A percentile compares a stretch with the other conserved stretches of the same genome.
phyloP scores from a whole-genome alignment of 2,797 vertebrate species.

The Sebastes variabilis region DNA sequence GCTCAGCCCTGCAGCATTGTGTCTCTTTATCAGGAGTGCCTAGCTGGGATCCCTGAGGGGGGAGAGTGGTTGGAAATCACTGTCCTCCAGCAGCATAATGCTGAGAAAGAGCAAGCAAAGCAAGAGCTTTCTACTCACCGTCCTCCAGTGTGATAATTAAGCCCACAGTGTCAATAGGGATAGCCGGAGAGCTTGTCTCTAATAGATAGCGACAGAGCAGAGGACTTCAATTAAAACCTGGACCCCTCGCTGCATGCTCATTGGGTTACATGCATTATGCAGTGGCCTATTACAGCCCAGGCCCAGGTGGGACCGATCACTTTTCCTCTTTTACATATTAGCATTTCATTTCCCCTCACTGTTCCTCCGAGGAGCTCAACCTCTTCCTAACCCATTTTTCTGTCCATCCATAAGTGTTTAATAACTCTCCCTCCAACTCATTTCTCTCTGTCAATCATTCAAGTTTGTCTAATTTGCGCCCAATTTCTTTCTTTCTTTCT shows the following conservation, averaged over 20 bases:
- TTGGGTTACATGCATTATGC: conserved; percentile 71
- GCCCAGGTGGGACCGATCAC: conserved; percentile 62
- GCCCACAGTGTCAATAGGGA: conserved; percentile 42
- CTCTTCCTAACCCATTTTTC: conserved; percentile 21
- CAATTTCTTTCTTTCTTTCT: not conserved
- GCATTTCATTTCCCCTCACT: conserved; percentile 57
- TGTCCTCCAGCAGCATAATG: conserved; percentile 15
- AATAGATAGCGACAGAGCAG: conserved; percentile 79
- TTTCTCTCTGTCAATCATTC: conserved; percentile 25
- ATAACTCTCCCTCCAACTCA: not conserved
- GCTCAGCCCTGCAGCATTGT: conserved; percentile 9
- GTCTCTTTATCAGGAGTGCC: conserved; percentile 9
- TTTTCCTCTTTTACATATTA: conserved; percentile 61
- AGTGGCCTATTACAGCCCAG: conserved; percentile 58
- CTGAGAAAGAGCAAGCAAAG: conserved; percentile 37
- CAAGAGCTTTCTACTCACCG: conserved; percentile 28
- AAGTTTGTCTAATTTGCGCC: conserved; percentile 13
- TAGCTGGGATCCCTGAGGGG: not conserved
- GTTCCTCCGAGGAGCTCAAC: conserved; percentile 30
- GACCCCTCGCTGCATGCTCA: conserved; percentile 74
- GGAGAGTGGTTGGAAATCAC: conserved; percentile 18
- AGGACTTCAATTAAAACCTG: conserved; percentile 81
- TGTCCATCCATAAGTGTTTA: not conserved
- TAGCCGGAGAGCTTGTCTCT: conserved; percentile 44
- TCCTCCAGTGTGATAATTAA: conserved; percentile 56